These are phyloP conservation scores for Falco biarmicus DNA, from an alignment of 2,797 vertebrate genomes.

Conservation along the genomic window DNA sequence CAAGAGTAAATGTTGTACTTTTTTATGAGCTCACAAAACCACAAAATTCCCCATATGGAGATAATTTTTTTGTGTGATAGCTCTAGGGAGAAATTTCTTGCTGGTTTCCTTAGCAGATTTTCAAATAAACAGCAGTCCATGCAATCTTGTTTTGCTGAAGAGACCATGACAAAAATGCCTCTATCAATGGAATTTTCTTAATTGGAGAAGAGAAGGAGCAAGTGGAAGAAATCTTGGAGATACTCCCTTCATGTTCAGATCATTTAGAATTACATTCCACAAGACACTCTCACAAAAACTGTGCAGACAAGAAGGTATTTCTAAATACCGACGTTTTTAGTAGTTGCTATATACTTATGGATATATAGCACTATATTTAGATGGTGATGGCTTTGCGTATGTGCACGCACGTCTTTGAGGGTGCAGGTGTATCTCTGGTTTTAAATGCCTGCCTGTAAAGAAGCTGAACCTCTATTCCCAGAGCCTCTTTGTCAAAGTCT, in stretches of 20 bases:
- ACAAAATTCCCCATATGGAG: not conserved
- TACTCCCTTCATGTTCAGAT: not conserved
- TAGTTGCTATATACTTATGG: not conserved
- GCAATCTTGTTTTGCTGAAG: not conserved
- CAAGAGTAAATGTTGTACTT: not conserved
- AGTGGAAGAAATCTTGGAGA: not conserved
- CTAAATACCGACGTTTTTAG: not conserved
- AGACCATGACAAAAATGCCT: not conserved
- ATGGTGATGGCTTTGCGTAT: not conserved
- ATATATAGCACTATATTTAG: not conserved
- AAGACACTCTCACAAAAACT: not conserved
- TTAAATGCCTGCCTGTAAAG: not conserved
- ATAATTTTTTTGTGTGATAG: not conserved
- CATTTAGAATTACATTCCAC: not conserved
- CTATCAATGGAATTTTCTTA: not conserved
- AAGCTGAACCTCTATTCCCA: not conserved
- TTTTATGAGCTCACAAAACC: not conserved
- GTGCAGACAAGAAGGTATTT: not conserved
- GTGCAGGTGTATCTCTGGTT: not conserved
- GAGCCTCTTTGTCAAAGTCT: not conserved
- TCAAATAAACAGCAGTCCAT: not conserved
- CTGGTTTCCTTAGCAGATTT: not conserved
- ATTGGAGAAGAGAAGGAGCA: not conserved
- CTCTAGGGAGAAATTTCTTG: not conserved
- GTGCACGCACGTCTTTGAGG: not conserved